Evolutionary conservation across 2,797 vertebrate genomes (phyloP).

Genomic region (Falco biarmicus): DNA sequence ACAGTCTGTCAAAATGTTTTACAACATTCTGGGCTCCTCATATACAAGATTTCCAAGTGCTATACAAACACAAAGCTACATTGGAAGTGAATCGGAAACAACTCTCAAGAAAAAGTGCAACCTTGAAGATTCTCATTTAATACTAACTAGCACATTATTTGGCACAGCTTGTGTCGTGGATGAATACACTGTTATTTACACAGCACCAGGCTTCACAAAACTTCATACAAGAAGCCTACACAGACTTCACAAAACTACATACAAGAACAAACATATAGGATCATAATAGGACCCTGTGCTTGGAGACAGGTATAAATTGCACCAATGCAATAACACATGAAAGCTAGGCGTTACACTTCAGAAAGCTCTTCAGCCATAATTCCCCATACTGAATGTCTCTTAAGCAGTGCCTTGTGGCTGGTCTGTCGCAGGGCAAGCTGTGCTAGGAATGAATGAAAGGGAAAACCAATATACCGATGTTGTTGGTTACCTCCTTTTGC

Average conservation of each 20-base stretch:
- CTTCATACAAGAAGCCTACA: background rate
- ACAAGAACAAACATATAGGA: background rate
- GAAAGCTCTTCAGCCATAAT: background rate
- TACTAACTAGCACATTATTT: background rate
- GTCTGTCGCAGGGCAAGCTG: background rate
- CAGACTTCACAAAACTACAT: background rate
- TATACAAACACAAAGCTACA: background rate
- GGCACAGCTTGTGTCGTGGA: background rate
- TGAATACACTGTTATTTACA: background rate
- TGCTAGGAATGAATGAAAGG: background rate
- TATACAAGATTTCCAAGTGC: background rate
- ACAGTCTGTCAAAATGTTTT: conserved; percentile 5
- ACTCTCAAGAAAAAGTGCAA: background rate
- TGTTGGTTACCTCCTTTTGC: background rate
- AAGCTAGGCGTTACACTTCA: background rate
- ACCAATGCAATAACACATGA: accelerated
- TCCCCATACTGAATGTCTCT: background rate
- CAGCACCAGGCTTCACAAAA: background rate
- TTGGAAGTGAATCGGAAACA: background rate
- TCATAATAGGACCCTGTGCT: background rate
- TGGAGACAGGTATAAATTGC: background rate
- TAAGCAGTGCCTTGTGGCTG: background rate
- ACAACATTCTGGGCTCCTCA: background rate
- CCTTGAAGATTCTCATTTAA: background rate
- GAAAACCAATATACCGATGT: background rate